Conservation (phyloP, 2,113 vertebrate species). For the Propithecus coquereli region DNA sequence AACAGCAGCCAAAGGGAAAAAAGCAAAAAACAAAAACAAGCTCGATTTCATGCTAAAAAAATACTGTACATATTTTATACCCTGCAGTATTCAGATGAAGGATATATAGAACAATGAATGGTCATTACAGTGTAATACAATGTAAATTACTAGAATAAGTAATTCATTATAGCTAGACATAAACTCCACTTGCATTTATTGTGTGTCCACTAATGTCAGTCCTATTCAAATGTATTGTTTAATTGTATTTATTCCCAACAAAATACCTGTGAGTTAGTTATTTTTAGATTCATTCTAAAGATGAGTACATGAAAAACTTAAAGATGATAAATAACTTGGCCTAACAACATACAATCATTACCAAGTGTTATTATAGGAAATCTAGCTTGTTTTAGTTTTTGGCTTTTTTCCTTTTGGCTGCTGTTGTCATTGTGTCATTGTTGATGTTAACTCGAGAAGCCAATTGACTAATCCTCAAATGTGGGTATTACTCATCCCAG, state of each 20-base stretch:
- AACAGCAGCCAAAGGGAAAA: background rate
- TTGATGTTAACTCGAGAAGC: background rate
- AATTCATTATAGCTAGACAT: background rate
- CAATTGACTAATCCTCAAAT: background rate
- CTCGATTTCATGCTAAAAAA: background rate
- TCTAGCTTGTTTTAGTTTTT: background rate
- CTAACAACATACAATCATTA: background rate
- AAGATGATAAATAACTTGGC: background rate
- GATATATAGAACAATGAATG: background rate
- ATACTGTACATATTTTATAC: background rate
- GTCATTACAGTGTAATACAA: background rate
- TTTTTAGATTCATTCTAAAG: background rate
- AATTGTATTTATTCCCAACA: background rate
- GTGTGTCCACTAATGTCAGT: background rate
- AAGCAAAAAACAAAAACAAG: background rate
- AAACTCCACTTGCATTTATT: background rate
- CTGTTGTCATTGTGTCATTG: background rate
- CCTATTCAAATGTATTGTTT: background rate
- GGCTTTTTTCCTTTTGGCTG: background rate
- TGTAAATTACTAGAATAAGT: background rate
- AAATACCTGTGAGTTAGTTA: background rate
- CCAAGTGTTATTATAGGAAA: background rate
- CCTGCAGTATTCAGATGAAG: background rate
- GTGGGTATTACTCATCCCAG: background rate
- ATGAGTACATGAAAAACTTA: background rate